Base-by-base conservation (phyloP, 2,888 invertebrate genomes). In the Cepaea hortensis region DNA sequence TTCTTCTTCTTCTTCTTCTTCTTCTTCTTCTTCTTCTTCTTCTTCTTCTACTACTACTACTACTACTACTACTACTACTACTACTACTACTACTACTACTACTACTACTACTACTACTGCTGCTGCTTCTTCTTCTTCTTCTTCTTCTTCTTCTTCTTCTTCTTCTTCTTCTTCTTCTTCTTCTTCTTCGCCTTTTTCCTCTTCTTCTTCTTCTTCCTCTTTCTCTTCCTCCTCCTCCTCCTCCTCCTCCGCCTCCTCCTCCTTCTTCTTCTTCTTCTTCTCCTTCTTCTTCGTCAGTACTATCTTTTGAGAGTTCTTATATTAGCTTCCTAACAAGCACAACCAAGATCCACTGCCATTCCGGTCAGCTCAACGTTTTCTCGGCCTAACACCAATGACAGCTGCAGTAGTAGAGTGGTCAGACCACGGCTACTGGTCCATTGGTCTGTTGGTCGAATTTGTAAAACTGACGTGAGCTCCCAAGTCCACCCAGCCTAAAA, bases 31-130 rank as follows among this genome's bases (percentile, higher is more conserved):
- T 4, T n/a, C n/a, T n/a, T 3, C n/a, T 55, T 1, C 55, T 55
- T 1, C 80, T 81, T 5, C 81, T 81, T 5, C 81, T 81, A 65
- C 81, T 81, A 65, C 81, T 81, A 65, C 81, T 81, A 65, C 81
- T 81, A 65, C 68, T 81, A 65, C 81, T 81, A 65, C 81, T 81
- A 65, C 81, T 81, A 65, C 68, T 81, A 65, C 81, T 81, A 65
- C 81, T 81, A 65, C 81, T 81, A 65, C 81, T 81, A 65, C 81
- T 81, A 65, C 81, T 81, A 65, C 81, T 81, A 65, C 81, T 81
- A 65, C 7, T 81, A 65, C 65, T 81, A 65, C 81, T 46, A 46
- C 35, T 61, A 65, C 81, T 81, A 61, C 68, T 68, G 68, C 68
- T 68, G 13, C 68, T 68, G n/a, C 18, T 68, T 3, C 68, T 68